Conservation (phyloP, 2,888 invertebrate genomes). For the Tachystola acroxantha region DNA sequence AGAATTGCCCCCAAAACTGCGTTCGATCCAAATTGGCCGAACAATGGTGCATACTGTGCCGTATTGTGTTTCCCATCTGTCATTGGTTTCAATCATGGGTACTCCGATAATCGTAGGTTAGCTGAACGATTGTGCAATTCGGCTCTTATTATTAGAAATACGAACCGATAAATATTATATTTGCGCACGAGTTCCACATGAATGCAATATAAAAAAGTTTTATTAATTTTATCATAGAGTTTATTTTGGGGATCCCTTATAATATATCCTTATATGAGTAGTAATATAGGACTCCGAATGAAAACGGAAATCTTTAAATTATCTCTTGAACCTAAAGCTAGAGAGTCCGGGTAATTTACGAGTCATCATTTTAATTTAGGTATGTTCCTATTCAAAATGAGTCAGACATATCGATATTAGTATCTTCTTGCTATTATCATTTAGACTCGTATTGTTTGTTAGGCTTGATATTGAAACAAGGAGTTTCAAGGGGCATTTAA, state of each 20-base stretch:
- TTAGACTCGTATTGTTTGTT: no score
- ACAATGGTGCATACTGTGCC: slow-evolving; percentile 48
- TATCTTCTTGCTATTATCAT: no score
- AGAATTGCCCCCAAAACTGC: slow-evolving; percentile 57
- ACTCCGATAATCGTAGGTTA: slow-evolving; percentile 57
- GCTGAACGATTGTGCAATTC: slow-evolving; percentile 46
- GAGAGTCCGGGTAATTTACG: no score
- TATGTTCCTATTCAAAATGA: no score
- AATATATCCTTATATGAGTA: no score
- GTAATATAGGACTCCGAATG: no score
- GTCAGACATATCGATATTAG: no score
- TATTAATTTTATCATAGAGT: not conserved
- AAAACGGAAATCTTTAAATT: no score
- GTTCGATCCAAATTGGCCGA: slow-evolving; percentile 49
- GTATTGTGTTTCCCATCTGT: slow-evolving; percentile 68
- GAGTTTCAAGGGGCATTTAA: no score
- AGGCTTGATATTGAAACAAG: no score
- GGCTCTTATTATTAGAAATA: slow-evolving; percentile 49
- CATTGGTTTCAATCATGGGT: slow-evolving; percentile 55
- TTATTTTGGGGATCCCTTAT: not conserved
- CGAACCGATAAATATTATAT: slow-evolving; percentile 44
- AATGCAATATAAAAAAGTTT: not conserved
- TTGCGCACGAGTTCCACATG: slow-evolving; percentile 34
- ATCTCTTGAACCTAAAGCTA: no score
- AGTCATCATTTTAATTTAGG: no score